These are phyloP conservation scores for Tachysurus vachellii DNA, from an alignment of 2,113 vertebrate genomes.

Conservation along the genomic window DNA sequence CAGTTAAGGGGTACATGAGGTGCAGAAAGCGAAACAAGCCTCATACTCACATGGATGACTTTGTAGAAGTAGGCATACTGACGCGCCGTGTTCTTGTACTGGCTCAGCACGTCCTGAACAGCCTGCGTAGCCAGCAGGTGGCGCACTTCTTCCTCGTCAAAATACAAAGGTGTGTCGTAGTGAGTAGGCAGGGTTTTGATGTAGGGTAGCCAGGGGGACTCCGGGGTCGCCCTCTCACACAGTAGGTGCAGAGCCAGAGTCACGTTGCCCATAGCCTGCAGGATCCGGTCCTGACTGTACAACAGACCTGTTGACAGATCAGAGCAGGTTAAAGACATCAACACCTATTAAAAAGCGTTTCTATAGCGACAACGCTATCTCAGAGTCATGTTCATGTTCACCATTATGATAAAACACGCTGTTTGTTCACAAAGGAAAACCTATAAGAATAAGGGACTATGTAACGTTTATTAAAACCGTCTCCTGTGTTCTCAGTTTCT, in stretches of 20 bases:
- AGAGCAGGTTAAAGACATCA: background rate
- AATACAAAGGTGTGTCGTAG: conserved; percentile 93
- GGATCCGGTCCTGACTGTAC: conserved; percentile 92
- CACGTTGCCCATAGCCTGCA: conserved; percentile 98
- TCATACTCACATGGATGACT: conserved; percentile 86
- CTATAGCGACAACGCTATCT: background rate
- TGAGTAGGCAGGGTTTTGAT: conserved; percentile 90
- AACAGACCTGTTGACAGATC: conserved; percentile 78
- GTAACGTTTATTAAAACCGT: background rate
- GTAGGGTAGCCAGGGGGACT: conserved; percentile 92
- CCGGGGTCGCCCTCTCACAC: conserved; percentile 85
- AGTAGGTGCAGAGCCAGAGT: conserved; percentile 93
- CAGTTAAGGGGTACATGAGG: background rate
- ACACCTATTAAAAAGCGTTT: background rate
- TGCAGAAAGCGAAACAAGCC: background rate
- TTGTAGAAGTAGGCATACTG: conserved; percentile 99
- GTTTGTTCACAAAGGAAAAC: background rate
- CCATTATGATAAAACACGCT: too few species aligned
- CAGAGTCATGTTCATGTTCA: background rate
- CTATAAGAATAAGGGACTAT: background rate
- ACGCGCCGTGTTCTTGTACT: conserved; percentile 97
- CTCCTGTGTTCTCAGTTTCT: background rate
- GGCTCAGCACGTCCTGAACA: conserved; percentile 91
- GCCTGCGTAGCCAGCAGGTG: conserved; percentile 92
- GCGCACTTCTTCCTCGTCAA: conserved; percentile 90